Conservation (phyloP, 2,797 vertebrate genomes). For the Triplophysa bombifrons region DNA sequence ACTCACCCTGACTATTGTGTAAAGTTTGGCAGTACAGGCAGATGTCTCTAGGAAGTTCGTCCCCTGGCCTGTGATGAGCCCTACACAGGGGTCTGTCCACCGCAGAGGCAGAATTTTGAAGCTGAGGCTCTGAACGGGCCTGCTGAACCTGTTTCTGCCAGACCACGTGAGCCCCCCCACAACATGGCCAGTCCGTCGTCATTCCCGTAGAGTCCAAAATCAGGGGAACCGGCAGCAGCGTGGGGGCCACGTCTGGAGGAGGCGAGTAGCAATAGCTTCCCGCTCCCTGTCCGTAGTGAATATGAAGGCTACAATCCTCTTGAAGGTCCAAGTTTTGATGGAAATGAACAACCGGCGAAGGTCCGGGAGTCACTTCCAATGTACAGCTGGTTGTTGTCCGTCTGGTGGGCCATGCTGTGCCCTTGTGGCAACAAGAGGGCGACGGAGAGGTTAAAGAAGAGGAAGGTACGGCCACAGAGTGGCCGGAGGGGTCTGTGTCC, state of each 20-base stretch:
- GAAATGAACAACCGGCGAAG: slow-evolving; percentile 70
- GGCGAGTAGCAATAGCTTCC: slow-evolving; percentile 76
- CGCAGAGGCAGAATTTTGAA: slow-evolving; percentile 73
- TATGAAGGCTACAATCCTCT: slow-evolving; percentile 74
- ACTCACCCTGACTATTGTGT: slow-evolving; percentile 88
- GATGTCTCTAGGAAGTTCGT: slow-evolving; percentile 70
- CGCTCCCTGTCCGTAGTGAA: slow-evolving; percentile 75
- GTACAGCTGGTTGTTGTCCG: slow-evolving; percentile 73
- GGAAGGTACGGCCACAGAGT: slow-evolving; percentile 64
- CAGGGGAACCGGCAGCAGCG: slow-evolving; percentile 80
- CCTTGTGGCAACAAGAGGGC: slow-evolving; percentile 75
- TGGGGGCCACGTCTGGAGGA: slow-evolving; percentile 75
- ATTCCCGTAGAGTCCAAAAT: slow-evolving; percentile 79
- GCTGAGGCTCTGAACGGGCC: slow-evolving; percentile 76
- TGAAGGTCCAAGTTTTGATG: slow-evolving; percentile 80
- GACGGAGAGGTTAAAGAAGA: slow-evolving; percentile 55
- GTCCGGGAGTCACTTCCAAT: slow-evolving; percentile 65
- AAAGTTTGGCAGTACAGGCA: slow-evolving; percentile 83
- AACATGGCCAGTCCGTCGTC: slow-evolving; percentile 75
- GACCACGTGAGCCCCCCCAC: slow-evolving; percentile 75
- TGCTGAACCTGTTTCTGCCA: slow-evolving; percentile 85
- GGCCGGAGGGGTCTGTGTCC: slow-evolving; percentile 56
- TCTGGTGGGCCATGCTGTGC: slow-evolving; percentile 66
- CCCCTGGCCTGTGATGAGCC: slow-evolving; percentile 68
- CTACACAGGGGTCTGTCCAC: slow-evolving; percentile 68